Conservation (phyloP, 2,888 invertebrate genomes). For the Drosophila tanythrix region DNA sequence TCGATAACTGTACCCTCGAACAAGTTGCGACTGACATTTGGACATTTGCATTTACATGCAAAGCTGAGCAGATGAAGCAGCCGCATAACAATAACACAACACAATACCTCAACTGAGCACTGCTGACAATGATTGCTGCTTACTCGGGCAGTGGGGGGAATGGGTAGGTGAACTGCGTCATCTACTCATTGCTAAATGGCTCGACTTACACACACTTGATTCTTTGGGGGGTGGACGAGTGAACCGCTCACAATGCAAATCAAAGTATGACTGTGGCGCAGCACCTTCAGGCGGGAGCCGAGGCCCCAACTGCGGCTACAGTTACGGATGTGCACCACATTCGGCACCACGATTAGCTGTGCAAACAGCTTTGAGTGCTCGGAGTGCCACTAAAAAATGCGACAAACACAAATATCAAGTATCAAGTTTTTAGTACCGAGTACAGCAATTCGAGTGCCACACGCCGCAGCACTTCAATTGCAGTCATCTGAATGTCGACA, state of each 20-base stretch:
- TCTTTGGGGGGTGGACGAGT: conserved; percentile 3
- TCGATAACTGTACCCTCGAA: conserved; percentile 20
- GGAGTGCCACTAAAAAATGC: conserved; percentile 20
- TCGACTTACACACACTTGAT: conserved; percentile 55
- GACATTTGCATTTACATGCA: conserved; percentile 19
- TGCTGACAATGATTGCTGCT: conserved; percentile 1
- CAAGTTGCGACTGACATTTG: background rate
- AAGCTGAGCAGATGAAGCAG: conserved; percentile 13
- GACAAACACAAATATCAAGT: conserved; percentile 1
- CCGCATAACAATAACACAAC: conserved; percentile 15
- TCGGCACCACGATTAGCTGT: conserved; percentile 23
- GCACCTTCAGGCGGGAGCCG: conserved; percentile 9
- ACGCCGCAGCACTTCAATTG: conserved; percentile 29
- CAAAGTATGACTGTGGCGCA: conserved; percentile 57
- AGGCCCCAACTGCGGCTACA: conserved; percentile 19
- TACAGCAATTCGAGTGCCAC: conserved; percentile 12
- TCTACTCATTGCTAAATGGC: conserved; percentile 7
- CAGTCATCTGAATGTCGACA: conserved; percentile 18
- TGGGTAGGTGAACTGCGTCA: background rate
- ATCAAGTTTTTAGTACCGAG: conserved; percentile 6
- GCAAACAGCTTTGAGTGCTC: conserved; percentile 12
- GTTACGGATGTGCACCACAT: conserved; percentile 23
- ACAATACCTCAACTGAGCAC: conserved; percentile 1
- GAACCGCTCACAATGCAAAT: conserved; percentile 52
- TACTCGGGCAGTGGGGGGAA: background rate